These are phyloP conservation scores for Orchesella cincta DNA, from an alignment of 1,140 invertebrate genomes.

Conservation along the genomic window DNA sequence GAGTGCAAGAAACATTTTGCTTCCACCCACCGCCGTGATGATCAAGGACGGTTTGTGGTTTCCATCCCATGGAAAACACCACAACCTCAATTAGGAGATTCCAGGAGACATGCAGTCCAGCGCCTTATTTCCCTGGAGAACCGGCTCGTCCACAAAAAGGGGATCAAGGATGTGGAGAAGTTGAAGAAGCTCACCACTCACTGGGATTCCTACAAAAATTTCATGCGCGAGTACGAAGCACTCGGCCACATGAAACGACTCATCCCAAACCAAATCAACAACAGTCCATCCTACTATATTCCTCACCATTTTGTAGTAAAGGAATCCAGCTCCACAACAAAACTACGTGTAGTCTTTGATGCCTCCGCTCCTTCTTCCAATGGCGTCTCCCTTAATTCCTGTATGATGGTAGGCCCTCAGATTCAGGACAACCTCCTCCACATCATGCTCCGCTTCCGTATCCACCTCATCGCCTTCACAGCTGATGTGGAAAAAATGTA, in stretches of 20 bases:
- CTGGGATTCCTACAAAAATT: slow-evolving; percentile 22
- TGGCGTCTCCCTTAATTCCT: too few relatives aligned
- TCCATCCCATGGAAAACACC: background rate
- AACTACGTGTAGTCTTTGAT: too few relatives aligned
- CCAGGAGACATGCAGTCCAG: background rate
- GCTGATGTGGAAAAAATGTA: too few relatives aligned
- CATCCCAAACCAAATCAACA: slow-evolving; percentile 51
- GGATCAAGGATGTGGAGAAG: slow-evolving; percentile 30
- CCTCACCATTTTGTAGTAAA: too few relatives aligned
- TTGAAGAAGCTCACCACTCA: slow-evolving; percentile 50
- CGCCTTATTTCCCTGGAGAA: background rate
- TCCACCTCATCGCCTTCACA: slow-evolving; percentile 53
- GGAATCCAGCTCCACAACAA: too few relatives aligned
- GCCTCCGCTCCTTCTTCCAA: too few relatives aligned
- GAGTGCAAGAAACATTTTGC: too few relatives aligned
- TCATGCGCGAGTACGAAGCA: background rate
- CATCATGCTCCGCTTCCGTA: slow-evolving; percentile 56
- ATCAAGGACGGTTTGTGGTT: too few relatives aligned
- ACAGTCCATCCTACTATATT: too few relatives aligned
- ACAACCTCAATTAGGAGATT: background rate
- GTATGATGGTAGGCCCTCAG: slow-evolving; percentile 53
- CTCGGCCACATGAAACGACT: slow-evolving; percentile 29
- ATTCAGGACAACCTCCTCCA: slow-evolving; percentile 56
- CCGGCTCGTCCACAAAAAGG: background rate
- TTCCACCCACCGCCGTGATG: too few relatives aligned